Conservation (phyloP, 2,888 invertebrate species). For the Thymelicus lineola region DNA sequence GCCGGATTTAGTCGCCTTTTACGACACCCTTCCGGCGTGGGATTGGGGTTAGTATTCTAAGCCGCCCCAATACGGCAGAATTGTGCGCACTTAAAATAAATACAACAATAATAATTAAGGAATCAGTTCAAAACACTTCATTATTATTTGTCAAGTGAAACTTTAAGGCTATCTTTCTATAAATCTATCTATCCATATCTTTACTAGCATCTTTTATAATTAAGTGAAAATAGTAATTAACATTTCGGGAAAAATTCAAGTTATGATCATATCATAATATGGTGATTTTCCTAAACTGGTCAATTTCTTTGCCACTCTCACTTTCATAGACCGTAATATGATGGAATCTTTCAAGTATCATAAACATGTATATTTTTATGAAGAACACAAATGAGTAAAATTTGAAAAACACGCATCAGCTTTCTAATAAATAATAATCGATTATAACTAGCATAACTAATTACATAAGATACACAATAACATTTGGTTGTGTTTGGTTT, state of each 20-base stretch:
- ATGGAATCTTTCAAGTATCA: not conserved
- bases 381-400: not conserved
- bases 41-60: too few relatives aligned
- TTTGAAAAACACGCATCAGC: too few relatives aligned
- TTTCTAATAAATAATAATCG: too few relatives aligned
- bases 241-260: not conserved
- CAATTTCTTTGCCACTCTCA: not conserved
- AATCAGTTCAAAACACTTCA: too few relatives aligned
- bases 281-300: not conserved
- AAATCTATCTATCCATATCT: not conserved
- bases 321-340: not conserved
- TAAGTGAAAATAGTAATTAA: conserved; percentile 1
- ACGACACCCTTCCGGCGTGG: too few relatives aligned
- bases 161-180: not conserved
- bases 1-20: too few relatives aligned
- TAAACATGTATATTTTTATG: not conserved
- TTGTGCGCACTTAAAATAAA: too few relatives aligned
- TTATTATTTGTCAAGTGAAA: not conserved
- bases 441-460: too few relatives aligned
- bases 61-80: too few relatives aligned
- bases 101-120: too few relatives aligned
- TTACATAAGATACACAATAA: too few relatives aligned
- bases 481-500: too few relatives aligned
- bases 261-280: not conserved
- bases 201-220: not conserved